Evolutionary conservation across 1,140 invertebrate species (phyloP).

Genomic region (Pararge aegeria): DNA sequence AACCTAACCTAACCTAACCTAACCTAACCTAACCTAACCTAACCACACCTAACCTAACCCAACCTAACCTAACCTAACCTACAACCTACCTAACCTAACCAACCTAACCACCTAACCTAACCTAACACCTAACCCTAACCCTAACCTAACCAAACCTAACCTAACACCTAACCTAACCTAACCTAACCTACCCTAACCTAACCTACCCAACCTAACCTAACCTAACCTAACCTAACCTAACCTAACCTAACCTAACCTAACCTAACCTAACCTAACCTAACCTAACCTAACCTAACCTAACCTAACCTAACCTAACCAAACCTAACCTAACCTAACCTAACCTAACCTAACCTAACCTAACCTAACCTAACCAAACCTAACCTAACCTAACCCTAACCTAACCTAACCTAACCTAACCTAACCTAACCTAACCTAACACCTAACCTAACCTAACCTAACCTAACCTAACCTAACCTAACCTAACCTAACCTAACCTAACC

Average conservation of each 20-base stretch:
- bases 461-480: background rate
- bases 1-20: conserved; percentile 15
- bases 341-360: too few relatives aligned
- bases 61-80: conserved; percentile 4
- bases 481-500: conserved; percentile 4
- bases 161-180: too few relatives aligned
- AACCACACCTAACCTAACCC: conserved; percentile 5
- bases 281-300: conserved; percentile 1
- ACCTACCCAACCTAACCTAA: conserved; percentile 7
- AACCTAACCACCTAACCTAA: conserved; percentile 10
- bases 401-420: too few relatives aligned
- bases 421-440: too few relatives aligned
- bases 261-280: too few relatives aligned
- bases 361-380: too few relatives aligned
- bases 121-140: too few relatives aligned
- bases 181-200: too few relatives aligned
- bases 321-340: too few relatives aligned
- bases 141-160: too few relatives aligned
- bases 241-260: background rate
- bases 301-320: background rate
- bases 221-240: background rate
- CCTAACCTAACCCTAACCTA: conserved; percentile 1
- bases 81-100: background rate
- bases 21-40: conserved; percentile 12
- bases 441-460: background rate